Conservation (phyloP, 2,888 invertebrate species). For the Cheilosia soror region DNA sequence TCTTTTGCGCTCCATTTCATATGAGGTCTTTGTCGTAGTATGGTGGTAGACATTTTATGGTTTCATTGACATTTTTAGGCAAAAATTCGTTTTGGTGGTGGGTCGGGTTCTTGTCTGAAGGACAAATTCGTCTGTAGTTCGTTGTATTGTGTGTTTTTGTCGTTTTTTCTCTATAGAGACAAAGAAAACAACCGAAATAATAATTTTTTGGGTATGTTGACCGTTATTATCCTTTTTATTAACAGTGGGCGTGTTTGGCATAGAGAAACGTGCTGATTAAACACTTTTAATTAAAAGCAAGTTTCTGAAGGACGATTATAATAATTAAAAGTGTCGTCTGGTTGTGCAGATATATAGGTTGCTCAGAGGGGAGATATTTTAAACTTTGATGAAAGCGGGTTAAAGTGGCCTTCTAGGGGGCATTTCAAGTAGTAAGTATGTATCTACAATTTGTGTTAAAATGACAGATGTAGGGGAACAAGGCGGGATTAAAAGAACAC, state of each 20-base stretch:
- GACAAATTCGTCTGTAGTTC: constrained; percentile 1
- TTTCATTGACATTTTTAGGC: constrained; percentile 54
- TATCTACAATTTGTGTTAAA: too few relatives aligned
- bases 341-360: background rate
- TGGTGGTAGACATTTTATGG: constrained; percentile 48
- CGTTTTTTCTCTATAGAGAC: background rate
- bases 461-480: too few relatives aligned
- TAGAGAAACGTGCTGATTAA: constrained; percentile 9
- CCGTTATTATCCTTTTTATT: constrained; percentile 13
- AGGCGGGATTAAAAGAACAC: too few relatives aligned
- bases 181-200: background rate
- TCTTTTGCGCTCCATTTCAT: constrained; percentile 1
- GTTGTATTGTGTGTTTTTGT: background rate
- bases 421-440: too few relatives aligned
- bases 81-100: constrained; percentile 18
- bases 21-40: background rate
- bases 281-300: background rate
- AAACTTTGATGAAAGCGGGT: too few relatives aligned
- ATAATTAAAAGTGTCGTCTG: background rate
- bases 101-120: constrained; percentile 27
- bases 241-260: constrained; percentile 1
- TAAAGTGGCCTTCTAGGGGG: too few relatives aligned
- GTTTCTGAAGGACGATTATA: background rate
- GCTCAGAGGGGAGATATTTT: background rate
- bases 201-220: background rate